Evolutionary conservation across 2,113 vertebrate species (phyloP).

Genomic region (Dolichotis patagonum): DNA sequence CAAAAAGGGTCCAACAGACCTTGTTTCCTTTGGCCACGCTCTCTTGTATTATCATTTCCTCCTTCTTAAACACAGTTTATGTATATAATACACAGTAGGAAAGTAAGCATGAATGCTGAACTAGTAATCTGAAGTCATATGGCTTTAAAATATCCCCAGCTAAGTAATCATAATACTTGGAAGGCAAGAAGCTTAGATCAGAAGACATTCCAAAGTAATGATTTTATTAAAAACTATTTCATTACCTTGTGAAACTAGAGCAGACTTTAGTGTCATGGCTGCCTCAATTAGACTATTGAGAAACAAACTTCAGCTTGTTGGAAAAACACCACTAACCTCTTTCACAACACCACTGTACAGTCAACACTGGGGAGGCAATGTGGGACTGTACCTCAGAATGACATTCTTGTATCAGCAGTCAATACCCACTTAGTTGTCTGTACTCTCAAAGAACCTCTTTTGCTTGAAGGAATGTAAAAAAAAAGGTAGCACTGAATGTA

Average conservation of each 20-base stretch:
- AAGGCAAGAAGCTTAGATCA: constrained; percentile 33
- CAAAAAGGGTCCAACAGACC: constrained; percentile 76
- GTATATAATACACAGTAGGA: background rate
- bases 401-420: background rate
- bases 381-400: background rate
- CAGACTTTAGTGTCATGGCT: background rate
- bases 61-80: background rate
- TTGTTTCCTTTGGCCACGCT: constrained; percentile 68
- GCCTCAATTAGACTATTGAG: background rate
- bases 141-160: constrained; percentile 29
- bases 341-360: rapidly evolving
- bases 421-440: background rate
- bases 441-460: background rate
- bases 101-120: constrained; percentile 16
- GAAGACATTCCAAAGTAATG: constrained; percentile 55
- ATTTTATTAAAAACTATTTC: constrained; percentile 14
- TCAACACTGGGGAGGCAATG: background rate
- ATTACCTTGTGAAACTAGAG: constrained; percentile 33
- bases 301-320: background rate
- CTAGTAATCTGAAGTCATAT: constrained; percentile 2
- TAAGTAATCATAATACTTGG: background rate
- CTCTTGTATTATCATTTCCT: constrained; percentile 51
- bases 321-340: background rate
- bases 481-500: background rate
- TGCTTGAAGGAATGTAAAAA: background rate